phyloP scores from a whole-genome alignment of 2,888 invertebrate genomes.

The Eristalis pertinax region DNA sequence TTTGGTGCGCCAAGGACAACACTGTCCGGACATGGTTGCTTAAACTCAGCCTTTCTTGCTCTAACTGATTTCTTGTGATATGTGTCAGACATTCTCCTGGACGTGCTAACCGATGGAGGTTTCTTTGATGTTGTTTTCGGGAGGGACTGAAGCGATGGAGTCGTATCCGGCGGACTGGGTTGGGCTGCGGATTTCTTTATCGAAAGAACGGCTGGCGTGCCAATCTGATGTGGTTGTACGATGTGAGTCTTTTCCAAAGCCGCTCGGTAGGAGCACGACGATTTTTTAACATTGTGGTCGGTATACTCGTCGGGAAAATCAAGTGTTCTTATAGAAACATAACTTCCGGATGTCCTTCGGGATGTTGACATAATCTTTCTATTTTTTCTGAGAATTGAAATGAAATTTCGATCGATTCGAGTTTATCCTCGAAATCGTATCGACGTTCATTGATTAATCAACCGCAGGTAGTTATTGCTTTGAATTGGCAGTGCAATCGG shows the following conservation, averaged over 20 bases:
- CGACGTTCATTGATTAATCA: not conserved
- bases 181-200: not conserved
- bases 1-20: slow-evolving; percentile 75
- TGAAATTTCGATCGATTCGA: not conserved
- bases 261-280: not conserved
- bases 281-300: not conserved
- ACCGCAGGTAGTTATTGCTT: no score
- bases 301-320: slow-evolving; percentile 34
- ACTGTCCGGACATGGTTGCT: slow-evolving; percentile 76
- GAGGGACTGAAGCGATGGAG: not conserved
- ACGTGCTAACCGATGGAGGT: not conserved
- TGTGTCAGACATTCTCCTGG: slow-evolving; percentile 5
- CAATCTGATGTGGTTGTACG: not conserved
- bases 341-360: slow-evolving; percentile 5
- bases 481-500: no score
- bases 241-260: not conserved
- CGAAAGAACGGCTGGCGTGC: slow-evolving; percentile 12
- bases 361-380: slow-evolving; percentile 1
- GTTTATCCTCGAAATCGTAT: not conserved
- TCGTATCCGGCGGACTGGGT: slow-evolving; percentile 10
- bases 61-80: slow-evolving; percentile 5
- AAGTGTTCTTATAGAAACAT: slow-evolving; percentile 22
- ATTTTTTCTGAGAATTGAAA: not conserved
- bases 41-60: slow-evolving; percentile 70
- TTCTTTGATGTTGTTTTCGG: not conserved